phyloP scores from a whole-genome alignment of 2,888 invertebrate genomes.

The Willowsia nigromaculata region DNA sequence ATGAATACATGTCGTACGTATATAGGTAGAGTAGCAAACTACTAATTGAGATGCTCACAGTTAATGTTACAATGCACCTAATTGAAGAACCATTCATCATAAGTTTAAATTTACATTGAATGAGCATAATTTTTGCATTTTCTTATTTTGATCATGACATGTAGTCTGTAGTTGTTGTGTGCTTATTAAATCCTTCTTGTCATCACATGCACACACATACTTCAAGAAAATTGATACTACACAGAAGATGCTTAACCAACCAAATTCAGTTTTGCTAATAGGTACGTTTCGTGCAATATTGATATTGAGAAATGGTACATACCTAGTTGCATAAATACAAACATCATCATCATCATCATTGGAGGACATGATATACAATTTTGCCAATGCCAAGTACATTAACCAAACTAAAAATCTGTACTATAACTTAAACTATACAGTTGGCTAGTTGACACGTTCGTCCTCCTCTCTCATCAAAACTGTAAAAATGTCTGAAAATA shows the following conservation, averaged over 20 bases:
- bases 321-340: too few species aligned
- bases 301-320: slow-evolving; percentile 6
- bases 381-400: neutral
- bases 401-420: neutral
- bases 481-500: slow-evolving; percentile 38
- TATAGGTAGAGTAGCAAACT: too few species aligned
- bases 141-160: slow-evolving; percentile 1
- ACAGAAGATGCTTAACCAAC: neutral
- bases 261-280: neutral
- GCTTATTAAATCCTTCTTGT: slow-evolving; percentile 20
- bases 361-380: neutral
- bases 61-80: neutral
- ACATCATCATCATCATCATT: too few species aligned
- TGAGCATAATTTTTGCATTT: slow-evolving; percentile 42
- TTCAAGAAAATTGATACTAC: neutral
- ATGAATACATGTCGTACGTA: too few species aligned
- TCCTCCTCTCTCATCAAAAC: neutral
- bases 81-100: slow-evolving; percentile 39
- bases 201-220: neutral
- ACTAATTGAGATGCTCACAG: too few species aligned
- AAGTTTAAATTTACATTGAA: slow-evolving; percentile 53
- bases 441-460: neutral
- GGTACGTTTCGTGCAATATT: slow-evolving; percentile 27
- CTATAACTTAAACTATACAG: neutral
- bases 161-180: too few species aligned